phyloP scores from a whole-genome alignment of 2,113 vertebrate genomes.

The Ceuthmochares aereus region DNA sequence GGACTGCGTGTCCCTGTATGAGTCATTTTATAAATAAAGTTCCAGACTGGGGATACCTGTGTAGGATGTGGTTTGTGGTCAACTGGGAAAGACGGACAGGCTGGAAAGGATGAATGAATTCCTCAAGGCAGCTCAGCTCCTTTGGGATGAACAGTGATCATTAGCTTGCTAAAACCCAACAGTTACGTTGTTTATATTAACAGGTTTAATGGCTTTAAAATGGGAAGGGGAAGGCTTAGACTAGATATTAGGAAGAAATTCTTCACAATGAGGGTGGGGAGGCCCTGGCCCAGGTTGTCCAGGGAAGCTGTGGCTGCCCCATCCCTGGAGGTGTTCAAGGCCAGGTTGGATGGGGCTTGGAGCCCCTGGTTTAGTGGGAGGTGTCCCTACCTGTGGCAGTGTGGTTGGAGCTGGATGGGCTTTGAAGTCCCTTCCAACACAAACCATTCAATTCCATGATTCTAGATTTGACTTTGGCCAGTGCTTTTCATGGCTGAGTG shows the following conservation, averaged over 20 bases:
- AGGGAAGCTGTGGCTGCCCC: too few species aligned
- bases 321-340: too few species aligned
- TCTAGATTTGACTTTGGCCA: not conserved
- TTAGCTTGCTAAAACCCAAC: not conserved
- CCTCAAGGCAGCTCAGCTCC: not conserved
- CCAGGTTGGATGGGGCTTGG: too few species aligned
- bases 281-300: too few species aligned
- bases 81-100: not conserved
- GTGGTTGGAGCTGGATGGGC: too few species aligned
- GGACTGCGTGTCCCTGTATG: slow-evolving; percentile 1
- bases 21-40: slow-evolving; percentile 65
- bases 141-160: not conserved
- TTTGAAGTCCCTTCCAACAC: too few species aligned
- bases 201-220: not conserved
- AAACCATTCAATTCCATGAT: too few species aligned
- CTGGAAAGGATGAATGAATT: not conserved
- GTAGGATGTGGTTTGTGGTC: slow-evolving; percentile 5
- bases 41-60: not conserved
- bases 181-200: not conserved
- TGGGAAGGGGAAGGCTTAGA: too few species aligned
- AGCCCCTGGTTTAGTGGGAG: too few species aligned
- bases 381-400: too few species aligned
- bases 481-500: not conserved
- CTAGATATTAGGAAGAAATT: too few species aligned
- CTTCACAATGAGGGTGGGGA: too few species aligned